Evolutionary conservation across 2,113 vertebrate genomes (phyloP).

Genomic region (Panurus biarmicus): DNA sequence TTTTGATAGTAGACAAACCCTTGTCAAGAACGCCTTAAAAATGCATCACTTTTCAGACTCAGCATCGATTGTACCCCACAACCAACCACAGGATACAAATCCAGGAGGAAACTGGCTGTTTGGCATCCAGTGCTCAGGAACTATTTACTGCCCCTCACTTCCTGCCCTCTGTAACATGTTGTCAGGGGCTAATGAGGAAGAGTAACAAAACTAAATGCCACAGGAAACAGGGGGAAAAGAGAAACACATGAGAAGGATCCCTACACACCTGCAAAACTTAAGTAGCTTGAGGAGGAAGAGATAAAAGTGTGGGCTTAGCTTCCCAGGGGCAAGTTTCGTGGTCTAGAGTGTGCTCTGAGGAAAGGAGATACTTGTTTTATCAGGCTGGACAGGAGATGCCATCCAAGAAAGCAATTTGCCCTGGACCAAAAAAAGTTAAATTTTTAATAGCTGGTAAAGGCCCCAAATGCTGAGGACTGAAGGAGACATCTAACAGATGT

Average conservation of each 20-base stretch:
- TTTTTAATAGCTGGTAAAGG: background rate
- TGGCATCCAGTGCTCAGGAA: background rate
- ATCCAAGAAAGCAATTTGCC: background rate
- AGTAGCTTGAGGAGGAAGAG: background rate
- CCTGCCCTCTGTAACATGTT: accelerated
- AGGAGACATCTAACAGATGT: background rate
- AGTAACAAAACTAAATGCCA: background rate
- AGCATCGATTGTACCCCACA: background rate
- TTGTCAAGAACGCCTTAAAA: background rate
- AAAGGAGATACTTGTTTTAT: background rate
- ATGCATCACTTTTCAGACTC: background rate
- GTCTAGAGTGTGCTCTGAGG: background rate
- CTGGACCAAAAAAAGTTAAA: background rate
- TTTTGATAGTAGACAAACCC: background rate
- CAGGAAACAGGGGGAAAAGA: background rate
- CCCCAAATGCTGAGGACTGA: background rate
- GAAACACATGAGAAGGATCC: background rate
- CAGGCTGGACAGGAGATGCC: background rate
- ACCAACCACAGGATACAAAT: background rate
- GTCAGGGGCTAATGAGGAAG: background rate
- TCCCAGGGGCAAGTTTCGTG: accelerated
- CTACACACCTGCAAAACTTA: background rate
- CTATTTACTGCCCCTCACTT: background rate
- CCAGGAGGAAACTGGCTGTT: background rate
- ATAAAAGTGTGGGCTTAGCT: background rate